Percentiles rank a stretch among this genome's conserved stretches.
These are phyloP conservation scores for Drosophila sulfurigaster DNA, from an alignment of 1,140 invertebrate genomes.

Conservation along the genomic window DNA sequence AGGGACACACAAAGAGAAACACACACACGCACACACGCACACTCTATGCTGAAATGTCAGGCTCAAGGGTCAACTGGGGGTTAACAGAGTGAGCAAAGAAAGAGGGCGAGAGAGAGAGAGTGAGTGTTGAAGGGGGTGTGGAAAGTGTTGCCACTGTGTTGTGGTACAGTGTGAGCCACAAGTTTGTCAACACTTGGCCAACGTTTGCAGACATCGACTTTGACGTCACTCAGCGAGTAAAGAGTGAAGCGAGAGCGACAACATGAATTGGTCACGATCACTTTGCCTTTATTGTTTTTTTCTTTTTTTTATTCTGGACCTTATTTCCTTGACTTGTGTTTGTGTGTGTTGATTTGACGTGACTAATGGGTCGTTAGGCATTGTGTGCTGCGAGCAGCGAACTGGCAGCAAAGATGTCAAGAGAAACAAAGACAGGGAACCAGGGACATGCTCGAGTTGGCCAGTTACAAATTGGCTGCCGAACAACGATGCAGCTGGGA, in stretches of 20 bases:
- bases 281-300: conserved; percentile 71
- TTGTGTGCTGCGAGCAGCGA: conserved; percentile 34
- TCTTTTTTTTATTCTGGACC: conserved; percentile 13
- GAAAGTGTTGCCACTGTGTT: no score
- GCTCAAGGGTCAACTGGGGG: conserved; percentile 32
- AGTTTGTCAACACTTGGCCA: conserved; percentile 69
- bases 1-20: not conserved
- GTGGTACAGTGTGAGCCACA: conserved; percentile 45
- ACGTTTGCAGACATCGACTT: conserved; percentile 70
- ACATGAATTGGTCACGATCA: conserved; percentile 77
- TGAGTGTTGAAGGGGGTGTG: no score
- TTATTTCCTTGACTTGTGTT: conserved; percentile 49
- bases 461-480: conserved; percentile 59
- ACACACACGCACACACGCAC: conserved; percentile 11
- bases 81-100: conserved; percentile 12
- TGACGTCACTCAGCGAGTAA: conserved; percentile 11
- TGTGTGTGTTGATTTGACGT: conserved; percentile 77
- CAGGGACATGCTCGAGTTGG: conserved; percentile 38
- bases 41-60: conserved; percentile 30
- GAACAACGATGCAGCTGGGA: conserved; percentile 32
- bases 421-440: conserved; percentile 14
- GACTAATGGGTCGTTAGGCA: conserved; percentile 77
- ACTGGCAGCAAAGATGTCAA: conserved; percentile 21
- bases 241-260: not conserved
- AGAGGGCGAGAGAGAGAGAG: conserved; percentile 9